Evolutionary conservation across 2,797 vertebrate genomes (phyloP).

Genomic region (Hippopotamyrus pictus): DNA sequence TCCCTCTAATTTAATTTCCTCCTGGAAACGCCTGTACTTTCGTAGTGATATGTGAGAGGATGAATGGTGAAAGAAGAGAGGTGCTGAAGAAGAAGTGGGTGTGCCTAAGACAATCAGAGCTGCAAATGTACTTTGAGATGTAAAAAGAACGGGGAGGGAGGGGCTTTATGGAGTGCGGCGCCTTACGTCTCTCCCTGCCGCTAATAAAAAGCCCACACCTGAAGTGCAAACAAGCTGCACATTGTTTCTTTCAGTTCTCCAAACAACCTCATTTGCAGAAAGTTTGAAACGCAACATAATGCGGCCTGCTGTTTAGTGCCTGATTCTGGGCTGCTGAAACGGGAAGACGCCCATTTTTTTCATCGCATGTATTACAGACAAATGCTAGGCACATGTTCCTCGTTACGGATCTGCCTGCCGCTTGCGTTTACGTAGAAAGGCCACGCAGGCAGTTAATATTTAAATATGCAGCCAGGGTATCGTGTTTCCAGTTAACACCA

Average conservation of each 20-base stretch:
- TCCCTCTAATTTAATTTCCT: neutral
- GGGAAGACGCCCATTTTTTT: neutral
- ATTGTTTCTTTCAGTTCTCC: neutral
- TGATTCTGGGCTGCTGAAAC: neutral
- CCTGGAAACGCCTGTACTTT: neutral
- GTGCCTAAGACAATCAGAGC: constrained; percentile 54
- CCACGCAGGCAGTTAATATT: constrained; percentile 63
- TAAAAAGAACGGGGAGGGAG: constrained; percentile 34
- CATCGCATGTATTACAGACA: too few species aligned
- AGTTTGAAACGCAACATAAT: neutral
- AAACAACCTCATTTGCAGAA: neutral
- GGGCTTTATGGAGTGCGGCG: constrained; percentile 15
- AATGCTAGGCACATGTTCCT: neutral
- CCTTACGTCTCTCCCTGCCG: constrained; percentile 23
- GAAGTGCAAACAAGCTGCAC: neutral
- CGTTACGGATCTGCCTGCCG: neutral
- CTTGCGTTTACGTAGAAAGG: neutral
- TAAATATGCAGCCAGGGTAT: constrained; percentile 56
- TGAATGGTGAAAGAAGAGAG: constrained; percentile 12
- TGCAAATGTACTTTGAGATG: constrained; percentile 63
- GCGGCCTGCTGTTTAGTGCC: neutral
- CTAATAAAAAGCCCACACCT: constrained; percentile 25
- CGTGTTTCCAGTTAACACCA: constrained; percentile 50
- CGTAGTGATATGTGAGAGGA: constrained; percentile 32
- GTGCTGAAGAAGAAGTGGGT: constrained; percentile 44